Conservation (phyloP, 2,797 vertebrate genomes). For the Acanthurus lineatus region DNA sequence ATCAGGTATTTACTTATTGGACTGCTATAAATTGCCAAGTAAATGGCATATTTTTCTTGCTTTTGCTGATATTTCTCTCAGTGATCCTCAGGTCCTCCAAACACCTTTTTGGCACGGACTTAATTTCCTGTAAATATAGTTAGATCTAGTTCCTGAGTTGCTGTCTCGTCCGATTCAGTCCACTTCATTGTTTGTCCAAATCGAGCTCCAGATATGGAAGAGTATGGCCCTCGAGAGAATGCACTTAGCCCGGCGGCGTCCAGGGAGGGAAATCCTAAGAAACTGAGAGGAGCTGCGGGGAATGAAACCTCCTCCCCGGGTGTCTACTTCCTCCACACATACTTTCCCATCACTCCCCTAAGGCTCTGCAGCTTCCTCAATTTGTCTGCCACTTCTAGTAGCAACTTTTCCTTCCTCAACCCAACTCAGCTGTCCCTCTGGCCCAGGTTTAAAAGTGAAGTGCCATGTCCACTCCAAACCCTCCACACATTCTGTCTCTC, state of each 20-base stretch:
- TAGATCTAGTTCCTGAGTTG: not conserved
- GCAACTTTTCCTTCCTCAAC: constrained; percentile 49
- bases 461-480: constrained; percentile 25
- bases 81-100: constrained; percentile 38
- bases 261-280: constrained; percentile 68
- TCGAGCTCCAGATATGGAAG: constrained; percentile 76
- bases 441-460: constrained; percentile 36
- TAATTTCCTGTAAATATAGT: not conserved
- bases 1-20: constrained; percentile 8
- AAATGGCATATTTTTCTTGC: constrained; percentile 4
- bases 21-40: constrained; percentile 14
- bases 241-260: constrained; percentile 57
- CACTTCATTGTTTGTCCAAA: constrained; percentile 45
- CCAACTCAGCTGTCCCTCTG: constrained; percentile 9
- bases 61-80: not conserved
- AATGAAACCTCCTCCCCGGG: constrained; percentile 56
- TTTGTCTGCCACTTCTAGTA: constrained; percentile 54
- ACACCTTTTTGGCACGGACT: constrained; percentile 9
- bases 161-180: constrained; percentile 9
- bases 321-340: constrained; percentile 64
- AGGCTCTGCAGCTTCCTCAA: constrained; percentile 36
- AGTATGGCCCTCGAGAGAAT: constrained; percentile 49
- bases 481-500: constrained; percentile 46
- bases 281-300: constrained; percentile 62
- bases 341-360: constrained; percentile 65